phyloP scores from a whole-genome alignment of 2,888 invertebrate species.

The Chelonus formosanus region DNA sequence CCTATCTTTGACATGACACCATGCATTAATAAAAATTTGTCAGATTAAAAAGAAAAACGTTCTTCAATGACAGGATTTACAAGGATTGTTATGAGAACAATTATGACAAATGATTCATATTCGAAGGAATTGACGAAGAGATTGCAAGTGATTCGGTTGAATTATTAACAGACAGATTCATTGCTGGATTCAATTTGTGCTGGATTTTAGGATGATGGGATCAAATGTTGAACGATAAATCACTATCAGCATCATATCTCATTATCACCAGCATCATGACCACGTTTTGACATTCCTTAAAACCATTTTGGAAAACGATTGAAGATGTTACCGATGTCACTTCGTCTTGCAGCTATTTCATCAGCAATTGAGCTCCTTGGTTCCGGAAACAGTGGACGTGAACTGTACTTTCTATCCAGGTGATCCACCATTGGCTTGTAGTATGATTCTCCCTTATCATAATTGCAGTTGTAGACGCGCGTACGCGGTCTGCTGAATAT shows the following conservation, averaged over 20 bases:
- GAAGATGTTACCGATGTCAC: slow-evolving; percentile 65
- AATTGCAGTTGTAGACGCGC: slow-evolving; percentile 86
- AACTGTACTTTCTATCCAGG: slow-evolving; percentile 76
- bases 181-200: no score
- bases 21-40: no score
- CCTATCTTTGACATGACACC: no score
- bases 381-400: slow-evolving; percentile 65
- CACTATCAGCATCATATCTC: slow-evolving; percentile 6
- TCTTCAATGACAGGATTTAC: no score
- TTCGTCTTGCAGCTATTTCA: slow-evolving; percentile 67
- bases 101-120: not conserved
- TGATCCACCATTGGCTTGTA: slow-evolving; percentile 81
- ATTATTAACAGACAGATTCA: not conserved
- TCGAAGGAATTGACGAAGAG: not conserved
- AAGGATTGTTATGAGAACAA: no score
- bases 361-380: slow-evolving; percentile 66
- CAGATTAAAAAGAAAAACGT: no score
- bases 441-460: slow-evolving; percentile 84
- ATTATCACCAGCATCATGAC: slow-evolving; percentile 18
- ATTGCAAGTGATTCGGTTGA: not conserved
- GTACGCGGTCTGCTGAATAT: slow-evolving; percentile 74
- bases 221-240: slow-evolving; percentile 22
- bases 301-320: slow-evolving; percentile 65
- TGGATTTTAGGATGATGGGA: slow-evolving; percentile 12
- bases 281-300: slow-evolving; percentile 52